Evolutionary conservation across 2,113 vertebrate species (phyloP).

Genomic region (Misgurnus anguillicaudatus): DNA sequence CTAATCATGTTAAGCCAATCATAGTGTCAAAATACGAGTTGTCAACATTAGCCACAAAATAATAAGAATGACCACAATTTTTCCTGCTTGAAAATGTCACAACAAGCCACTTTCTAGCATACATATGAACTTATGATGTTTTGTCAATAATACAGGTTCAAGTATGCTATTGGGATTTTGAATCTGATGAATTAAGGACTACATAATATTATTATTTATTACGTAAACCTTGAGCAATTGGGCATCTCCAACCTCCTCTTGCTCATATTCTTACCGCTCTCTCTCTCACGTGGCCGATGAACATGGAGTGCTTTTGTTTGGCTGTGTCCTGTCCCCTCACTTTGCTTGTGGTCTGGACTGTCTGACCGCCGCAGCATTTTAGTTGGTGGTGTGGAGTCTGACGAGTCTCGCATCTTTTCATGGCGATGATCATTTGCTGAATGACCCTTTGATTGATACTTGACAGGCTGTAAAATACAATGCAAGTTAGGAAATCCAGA

Average conservation of each 20-base stretch:
- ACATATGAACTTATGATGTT: too few relatives aligned
- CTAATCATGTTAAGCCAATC: too few relatives aligned
- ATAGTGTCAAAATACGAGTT: too few relatives aligned
- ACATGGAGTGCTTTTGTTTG: slow-evolving; percentile 88
- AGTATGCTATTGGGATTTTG: background rate
- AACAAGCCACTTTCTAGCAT: too few relatives aligned
- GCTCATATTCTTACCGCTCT: slow-evolving; percentile 82
- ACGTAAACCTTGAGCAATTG: too few relatives aligned
- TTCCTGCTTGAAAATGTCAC: too few relatives aligned
- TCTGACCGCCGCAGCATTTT: slow-evolving; percentile 96
- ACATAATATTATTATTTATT: too few relatives aligned
- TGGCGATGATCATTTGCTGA: slow-evolving; percentile 90
- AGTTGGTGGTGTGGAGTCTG: slow-evolving; percentile 92
- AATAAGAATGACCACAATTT: too few relatives aligned
- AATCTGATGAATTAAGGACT: too few relatives aligned
- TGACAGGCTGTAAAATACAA: slow-evolving; percentile 84
- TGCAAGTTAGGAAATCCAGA: background rate
- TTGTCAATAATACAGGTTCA: too few relatives aligned
- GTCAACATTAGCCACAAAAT: too few relatives aligned
- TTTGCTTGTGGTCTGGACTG: slow-evolving; percentile 91
- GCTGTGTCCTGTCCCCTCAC: slow-evolving; percentile 84
- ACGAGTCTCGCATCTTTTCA: slow-evolving; percentile 91
- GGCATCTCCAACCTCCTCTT: background rate
- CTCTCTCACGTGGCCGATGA: slow-evolving; percentile 90
- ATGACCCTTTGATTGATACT: slow-evolving; percentile 96